Evolutionary conservation across 2,113 vertebrate species (phyloP), one percentile per base, ranked within the genome.

Genomic region (Chloroceryle aenea): DNA sequence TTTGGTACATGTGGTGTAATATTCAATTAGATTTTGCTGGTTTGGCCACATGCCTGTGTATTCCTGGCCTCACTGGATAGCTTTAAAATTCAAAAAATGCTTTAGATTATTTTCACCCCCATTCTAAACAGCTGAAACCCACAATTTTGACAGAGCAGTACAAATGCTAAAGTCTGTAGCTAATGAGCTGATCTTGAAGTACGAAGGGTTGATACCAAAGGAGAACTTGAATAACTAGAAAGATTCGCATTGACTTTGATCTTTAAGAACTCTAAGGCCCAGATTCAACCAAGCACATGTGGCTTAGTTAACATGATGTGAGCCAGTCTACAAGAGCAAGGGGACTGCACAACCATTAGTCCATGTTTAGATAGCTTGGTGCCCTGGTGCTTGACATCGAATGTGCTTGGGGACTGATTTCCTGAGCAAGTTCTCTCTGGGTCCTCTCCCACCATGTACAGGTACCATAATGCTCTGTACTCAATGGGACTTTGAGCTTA

Each of bases 21-120:
- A 88, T 71, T 89, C 22, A 81, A 80, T 63, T 74, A 71, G 71
- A 75, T 79, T 95, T 92, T 94, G 89, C 77, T 76, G 71, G 42
- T 88, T 94, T 92, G 93, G 84, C 75, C 76, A 40, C 67, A 5
- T 7, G 18, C 55, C 85, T 91, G 75, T 79, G 43, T 95, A 90
- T 80, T 81, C 48, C 55, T 91, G 18, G 6, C 40, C 43, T 95
- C 8, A 8, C 78, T 66, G 67, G 26, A 50, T 72, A 29, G 0
- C 47, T 90, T 56, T 56, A 63, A 77, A 58, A 62, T 89, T 56
- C 45, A 89, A 45, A 85, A 83, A 68, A 74, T 56, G 23, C 47
- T 82, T 91, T 38, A 19, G 45, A 47, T 83, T 62, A 34, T 83
- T 85, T 86, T 87, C 22, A 47, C 20, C 26, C 32, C 9, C 22